Conservation (phyloP, 2,888 invertebrate species). For the Eupithecia pulchellata region DNA sequence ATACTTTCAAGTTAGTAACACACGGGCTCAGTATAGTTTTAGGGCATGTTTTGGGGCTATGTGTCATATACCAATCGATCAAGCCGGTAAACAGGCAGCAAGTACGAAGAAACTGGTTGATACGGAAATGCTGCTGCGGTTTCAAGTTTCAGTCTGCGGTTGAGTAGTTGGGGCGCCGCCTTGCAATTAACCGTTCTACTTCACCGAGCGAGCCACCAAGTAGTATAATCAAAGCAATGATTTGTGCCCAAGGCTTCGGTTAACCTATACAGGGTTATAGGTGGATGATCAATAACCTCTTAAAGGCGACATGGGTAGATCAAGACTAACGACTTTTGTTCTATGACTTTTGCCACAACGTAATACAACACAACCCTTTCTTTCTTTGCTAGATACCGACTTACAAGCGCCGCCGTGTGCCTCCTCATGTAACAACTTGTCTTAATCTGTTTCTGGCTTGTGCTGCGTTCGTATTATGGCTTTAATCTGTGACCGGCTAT, state of each 20-base stretch:
- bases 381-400: no score
- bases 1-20: not conserved
- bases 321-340: no score
- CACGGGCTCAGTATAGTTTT: not conserved
- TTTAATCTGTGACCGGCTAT: no score
- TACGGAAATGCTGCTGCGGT: slow-evolving; percentile 48
- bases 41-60: no score
- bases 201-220: slow-evolving; percentile 46
- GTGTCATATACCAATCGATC: not conserved
- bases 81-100: not conserved
- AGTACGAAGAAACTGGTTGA: slow-evolving; percentile 11
- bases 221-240: slow-evolving; percentile 26
- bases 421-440: no score
- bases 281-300: no score
- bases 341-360: no score
- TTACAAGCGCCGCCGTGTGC: no score
- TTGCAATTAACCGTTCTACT: slow-evolving; percentile 65
- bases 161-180: slow-evolving; percentile 65
- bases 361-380: no score
- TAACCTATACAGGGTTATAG: slow-evolving; percentile 10
- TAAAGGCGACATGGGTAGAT: no score
- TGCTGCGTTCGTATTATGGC: no score
- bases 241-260: slow-evolving; percentile 23
- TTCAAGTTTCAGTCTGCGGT: slow-evolving; percentile 74
- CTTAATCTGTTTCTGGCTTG: no score